A percentile compares a stretch with the other conserved stretches of the same genome.
Evolutionary conservation across 2,797 vertebrate genomes (phyloP).

Genomic region (Artibeus lituratus): DNA sequence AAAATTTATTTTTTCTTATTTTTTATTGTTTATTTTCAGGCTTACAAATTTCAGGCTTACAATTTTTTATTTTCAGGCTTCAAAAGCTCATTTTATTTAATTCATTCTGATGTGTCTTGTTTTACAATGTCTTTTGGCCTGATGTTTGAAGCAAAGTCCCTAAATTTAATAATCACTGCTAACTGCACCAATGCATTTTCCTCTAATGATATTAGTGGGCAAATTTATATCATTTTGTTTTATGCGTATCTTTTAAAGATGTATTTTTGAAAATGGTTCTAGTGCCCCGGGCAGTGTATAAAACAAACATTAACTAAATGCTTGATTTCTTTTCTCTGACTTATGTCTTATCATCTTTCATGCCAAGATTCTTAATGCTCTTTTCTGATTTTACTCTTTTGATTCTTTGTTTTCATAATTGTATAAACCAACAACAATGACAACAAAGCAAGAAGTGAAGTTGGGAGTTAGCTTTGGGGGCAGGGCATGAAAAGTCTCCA

Average conservation of each 20-base stretch:
- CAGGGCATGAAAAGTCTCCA: not conserved
- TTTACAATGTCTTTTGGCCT: not conserved
- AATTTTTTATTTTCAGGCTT: slow-evolving; percentile 53
- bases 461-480: not conserved
- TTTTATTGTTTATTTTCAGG: slow-evolving; percentile 51
- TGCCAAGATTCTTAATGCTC: not conserved
- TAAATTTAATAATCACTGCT: slow-evolving; percentile 65
- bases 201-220: slow-evolving; percentile 37
- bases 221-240: slow-evolving; percentile 47
- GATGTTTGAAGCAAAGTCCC: slow-evolving; percentile 53
- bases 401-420: not conserved
- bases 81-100: slow-evolving; percentile 57
- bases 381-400: slow-evolving; percentile 18
- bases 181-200: slow-evolving; percentile 41
- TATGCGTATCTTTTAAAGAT: slow-evolving; percentile 59
- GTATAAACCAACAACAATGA: not conserved
- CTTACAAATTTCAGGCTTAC: too few relatives aligned
- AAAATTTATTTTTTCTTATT: slow-evolving; percentile 35
- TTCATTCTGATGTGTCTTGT: slow-evolving; percentile 45
- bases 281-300: slow-evolving; percentile 9
- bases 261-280: slow-evolving; percentile 37
- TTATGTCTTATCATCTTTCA: slow-evolving; percentile 24
- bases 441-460: slow-evolving; percentile 9
- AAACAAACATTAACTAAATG: slow-evolving; percentile 1
- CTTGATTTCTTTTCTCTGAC: not conserved